Evolutionary conservation across 2,797 vertebrate species (phyloP).

Genomic region (Philypnodon macrostomus): DNA sequence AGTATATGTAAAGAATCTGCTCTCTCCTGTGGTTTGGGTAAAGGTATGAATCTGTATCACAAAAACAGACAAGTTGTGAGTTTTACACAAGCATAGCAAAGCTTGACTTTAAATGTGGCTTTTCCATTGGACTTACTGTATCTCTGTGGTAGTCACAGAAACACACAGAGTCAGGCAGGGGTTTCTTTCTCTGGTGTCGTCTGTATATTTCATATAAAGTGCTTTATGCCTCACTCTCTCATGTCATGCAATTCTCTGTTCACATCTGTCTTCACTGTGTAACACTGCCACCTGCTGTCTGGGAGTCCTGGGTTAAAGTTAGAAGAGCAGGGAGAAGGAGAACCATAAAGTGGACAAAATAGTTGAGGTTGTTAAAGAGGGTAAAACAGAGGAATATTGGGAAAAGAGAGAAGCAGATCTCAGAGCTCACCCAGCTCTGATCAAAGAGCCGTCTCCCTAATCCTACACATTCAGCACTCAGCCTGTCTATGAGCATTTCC

Average conservation of each 20-base stretch:
- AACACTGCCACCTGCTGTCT: slow-evolving; percentile 78
- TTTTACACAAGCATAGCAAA: slow-evolving; percentile 50
- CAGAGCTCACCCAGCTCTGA: slow-evolving; percentile 69
- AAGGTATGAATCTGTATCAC: slow-evolving; percentile 62
- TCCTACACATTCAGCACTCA: slow-evolving; percentile 78
- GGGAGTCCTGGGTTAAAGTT: slow-evolving; percentile 58
- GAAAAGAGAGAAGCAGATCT: slow-evolving; percentile 48
- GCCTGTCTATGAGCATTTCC: slow-evolving; percentile 74
- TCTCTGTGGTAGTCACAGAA: slow-evolving; percentile 62
- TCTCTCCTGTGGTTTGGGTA: slow-evolving; percentile 45
- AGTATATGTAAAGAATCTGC: slow-evolving; percentile 48
- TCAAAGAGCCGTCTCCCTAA: slow-evolving; percentile 80
- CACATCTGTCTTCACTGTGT: slow-evolving; percentile 61
- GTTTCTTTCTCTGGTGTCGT: slow-evolving; percentile 67
- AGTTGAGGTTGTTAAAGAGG: slow-evolving; percentile 25
- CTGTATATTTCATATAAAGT: slow-evolving; percentile 35
- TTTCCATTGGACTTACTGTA: slow-evolving; percentile 70
- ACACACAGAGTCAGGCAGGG: slow-evolving; percentile 70
- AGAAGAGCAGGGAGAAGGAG: slow-evolving; percentile 25
- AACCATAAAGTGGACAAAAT: slow-evolving; percentile 27
- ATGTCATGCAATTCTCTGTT: slow-evolving; percentile 42
- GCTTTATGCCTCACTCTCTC: slow-evolving; percentile 52
- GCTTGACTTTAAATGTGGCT: slow-evolving; percentile 60
- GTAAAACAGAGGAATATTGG: slow-evolving; percentile 36
- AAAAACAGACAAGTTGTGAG: slow-evolving; percentile 59